Base-by-base conservation (phyloP, 2,113 vertebrate genomes). In the Caloenas nicobarica region DNA sequence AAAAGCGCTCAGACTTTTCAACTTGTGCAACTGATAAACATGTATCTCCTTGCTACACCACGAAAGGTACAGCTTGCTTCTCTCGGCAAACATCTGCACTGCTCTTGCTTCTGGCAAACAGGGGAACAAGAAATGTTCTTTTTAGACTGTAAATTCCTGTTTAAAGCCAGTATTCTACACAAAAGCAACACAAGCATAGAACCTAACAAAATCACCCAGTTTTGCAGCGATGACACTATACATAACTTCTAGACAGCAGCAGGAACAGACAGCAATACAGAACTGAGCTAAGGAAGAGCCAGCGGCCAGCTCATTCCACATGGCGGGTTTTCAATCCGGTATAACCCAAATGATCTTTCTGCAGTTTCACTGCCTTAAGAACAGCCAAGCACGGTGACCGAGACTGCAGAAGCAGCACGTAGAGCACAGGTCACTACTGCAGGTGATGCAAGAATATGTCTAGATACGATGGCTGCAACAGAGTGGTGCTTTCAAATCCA, bases 401-500 rank as follows among this genome's bases (percentile, higher is more conserved):
- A 11, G 2, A 25, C 53, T 24, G 33, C 25, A 85, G 53, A 46
- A 46, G 17, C 58, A 78, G 69, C 8, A 33, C 0, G 1, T 2
- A 82, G 13, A 73, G 42, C 26, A 57, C 23, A 53, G 40, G 54
- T 48, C 50, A 10, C 48, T 60, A 21, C 48, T 53, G 46, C 14
- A 19, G 8, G 17, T 7, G 56, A 64, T 2, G 5, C 31, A 61
- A 48, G 22, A 69, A 31, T 40, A 56, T 46, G 11, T 86, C 64
- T 8, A 74, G 38, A 51, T 7, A 58, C 0, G 0, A 50, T 17
- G 31, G 28, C 1, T 54, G 11, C 70, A 80, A 1, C 7, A 48
- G 4, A 38, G 19, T 1, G 7, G 6, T 34, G n/a, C 51, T 71
- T 85, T 71, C 56, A 50, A 65, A 71, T 18, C 50, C 60, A 69